Evolutionary conservation across 2,888 invertebrate species (phyloP).

Genomic region (Leptopterna dolabrata): DNA sequence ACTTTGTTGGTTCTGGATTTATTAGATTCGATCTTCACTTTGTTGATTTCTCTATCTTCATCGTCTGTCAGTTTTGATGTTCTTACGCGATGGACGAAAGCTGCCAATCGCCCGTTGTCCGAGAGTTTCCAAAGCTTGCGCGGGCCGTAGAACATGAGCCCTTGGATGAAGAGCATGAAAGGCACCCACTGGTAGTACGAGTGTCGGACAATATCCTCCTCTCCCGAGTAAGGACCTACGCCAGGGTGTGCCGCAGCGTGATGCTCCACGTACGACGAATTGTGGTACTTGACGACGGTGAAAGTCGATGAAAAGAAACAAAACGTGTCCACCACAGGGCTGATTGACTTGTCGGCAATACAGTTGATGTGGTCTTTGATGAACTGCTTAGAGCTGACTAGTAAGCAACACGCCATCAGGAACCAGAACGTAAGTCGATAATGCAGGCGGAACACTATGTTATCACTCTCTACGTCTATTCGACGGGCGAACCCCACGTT

Average conservation of each 20-base stretch:
- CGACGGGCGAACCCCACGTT: slow-evolving; percentile 24
- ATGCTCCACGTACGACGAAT: slow-evolving; percentile 75
- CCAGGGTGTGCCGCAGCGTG: slow-evolving; percentile 88
- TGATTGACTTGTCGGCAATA: slow-evolving; percentile 89
- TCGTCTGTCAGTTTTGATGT: slow-evolving; percentile 80
- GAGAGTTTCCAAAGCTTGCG: slow-evolving; percentile 85
- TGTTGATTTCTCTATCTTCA: slow-evolving; percentile 83
- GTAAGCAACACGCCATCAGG: slow-evolving; percentile 88
- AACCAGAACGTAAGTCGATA: slow-evolving; percentile 93
- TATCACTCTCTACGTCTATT: slow-evolving; percentile 84
- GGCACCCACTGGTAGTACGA: slow-evolving; percentile 98
- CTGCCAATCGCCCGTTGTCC: slow-evolving; percentile 84
- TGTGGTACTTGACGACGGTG: slow-evolving; percentile 85
- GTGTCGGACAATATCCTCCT: slow-evolving; percentile 87
- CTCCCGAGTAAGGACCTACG: slow-evolving; percentile 80
- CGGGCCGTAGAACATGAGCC: slow-evolving; percentile 85
- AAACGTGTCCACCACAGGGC: slow-evolving; percentile 91
- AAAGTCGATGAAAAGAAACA: slow-evolving; percentile 90
- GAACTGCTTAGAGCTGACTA: slow-evolving; percentile 94
- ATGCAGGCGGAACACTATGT: slow-evolving; percentile 92
- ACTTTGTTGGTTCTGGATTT: slow-evolving; percentile 44
- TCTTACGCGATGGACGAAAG: slow-evolving; percentile 80
- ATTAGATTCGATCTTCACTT: slow-evolving; percentile 83
- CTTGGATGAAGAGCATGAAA: slow-evolving; percentile 84
- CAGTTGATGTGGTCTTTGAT: slow-evolving; percentile 98